These are phyloP conservation scores for Conus ventricosus DNA, from an alignment of 1,140 invertebrate genomes.

Conservation along the genomic window DNA sequence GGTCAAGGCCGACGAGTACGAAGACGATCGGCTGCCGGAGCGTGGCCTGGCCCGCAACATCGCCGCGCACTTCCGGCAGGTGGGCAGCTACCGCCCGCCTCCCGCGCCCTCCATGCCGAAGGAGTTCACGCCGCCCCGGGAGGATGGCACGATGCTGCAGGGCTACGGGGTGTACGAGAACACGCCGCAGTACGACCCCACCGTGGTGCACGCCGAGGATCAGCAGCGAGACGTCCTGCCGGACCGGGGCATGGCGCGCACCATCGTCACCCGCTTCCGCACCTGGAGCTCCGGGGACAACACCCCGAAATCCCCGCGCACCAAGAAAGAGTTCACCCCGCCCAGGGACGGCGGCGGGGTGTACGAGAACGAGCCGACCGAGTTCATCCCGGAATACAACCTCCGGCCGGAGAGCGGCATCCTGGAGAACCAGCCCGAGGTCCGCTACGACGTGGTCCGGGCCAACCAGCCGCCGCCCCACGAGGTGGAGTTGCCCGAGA, in stretches of 20 bases:
- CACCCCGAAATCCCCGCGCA: conserved; percentile 35
- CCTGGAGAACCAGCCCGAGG: conserved; percentile 60
- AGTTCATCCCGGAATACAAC: conserved; percentile 53
- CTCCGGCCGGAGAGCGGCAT: conserved; percentile 62
- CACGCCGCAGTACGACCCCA: conserved; percentile 52
- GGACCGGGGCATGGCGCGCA: conserved; percentile 57
- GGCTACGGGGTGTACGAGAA: conserved; percentile 61
- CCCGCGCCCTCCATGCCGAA: conserved; percentile 42
- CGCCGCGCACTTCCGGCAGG: conserved; percentile 60
- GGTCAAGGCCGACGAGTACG: conserved; percentile 54
- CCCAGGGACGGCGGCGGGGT: conserved; percentile 57
- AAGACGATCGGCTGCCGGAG: conserved; percentile 62
- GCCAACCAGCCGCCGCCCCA: conserved; percentile 47
- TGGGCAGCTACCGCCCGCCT: conserved; percentile 51
- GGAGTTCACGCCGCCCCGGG: conserved; percentile 63
- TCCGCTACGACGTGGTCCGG: conserved; percentile 53
- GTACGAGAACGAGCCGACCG: conserved; percentile 61
- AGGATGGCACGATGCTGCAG: conserved; percentile 48
- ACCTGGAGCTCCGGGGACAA: conserved; percentile 51
- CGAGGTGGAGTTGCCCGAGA: conserved; percentile 64
- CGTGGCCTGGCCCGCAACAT: conserved; percentile 64
- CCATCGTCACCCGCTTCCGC: conserved; percentile 59
- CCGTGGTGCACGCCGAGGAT: conserved; percentile 57
- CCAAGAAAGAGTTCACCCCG: conserved; percentile 59
- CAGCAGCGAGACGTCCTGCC: conserved; percentile 56